These are phyloP conservation scores for Tiliacea aurago DNA, from an alignment of 2,888 invertebrate species.

Conservation along the genomic window DNA sequence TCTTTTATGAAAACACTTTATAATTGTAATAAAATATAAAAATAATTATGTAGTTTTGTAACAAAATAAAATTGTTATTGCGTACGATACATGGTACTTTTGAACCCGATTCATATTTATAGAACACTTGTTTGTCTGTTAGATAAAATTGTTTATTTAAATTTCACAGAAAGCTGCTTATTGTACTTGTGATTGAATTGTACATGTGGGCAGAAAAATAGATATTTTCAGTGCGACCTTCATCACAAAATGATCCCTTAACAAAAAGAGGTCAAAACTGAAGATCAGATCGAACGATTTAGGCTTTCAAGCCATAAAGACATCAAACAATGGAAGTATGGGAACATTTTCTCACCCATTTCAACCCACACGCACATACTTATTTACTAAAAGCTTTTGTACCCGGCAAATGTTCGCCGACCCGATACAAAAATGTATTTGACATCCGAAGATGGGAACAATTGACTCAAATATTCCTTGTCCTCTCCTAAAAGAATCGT, in stretches of 20 bases:
- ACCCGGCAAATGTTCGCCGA: slow-evolving; percentile 64
- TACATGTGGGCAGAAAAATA: slow-evolving; percentile 4
- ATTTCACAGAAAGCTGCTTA: not conserved
- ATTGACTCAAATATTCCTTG: slow-evolving; percentile 66
- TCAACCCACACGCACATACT: slow-evolving; percentile 45
- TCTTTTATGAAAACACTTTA: not conserved
- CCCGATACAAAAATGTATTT: slow-evolving; percentile 68
- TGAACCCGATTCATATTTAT: not conserved
- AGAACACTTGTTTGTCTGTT: not conserved
- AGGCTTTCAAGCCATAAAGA: slow-evolving; percentile 49
- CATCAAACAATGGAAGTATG: slow-evolving; percentile 52
- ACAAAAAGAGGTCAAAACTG: slow-evolving; percentile 36
- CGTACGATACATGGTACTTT: not conserved
- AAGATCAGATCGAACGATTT: slow-evolving; percentile 51
- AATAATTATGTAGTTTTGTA: not conserved
- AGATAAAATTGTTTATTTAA: not conserved
- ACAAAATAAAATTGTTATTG: not conserved
- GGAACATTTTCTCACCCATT: slow-evolving; percentile 33
- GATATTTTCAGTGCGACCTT: slow-evolving; percentile 21
- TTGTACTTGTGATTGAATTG: not conserved
- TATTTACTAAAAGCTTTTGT: slow-evolving; percentile 71
- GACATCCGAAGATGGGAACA: slow-evolving; percentile 66
- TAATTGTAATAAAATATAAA: not conserved
- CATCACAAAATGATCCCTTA: slow-evolving; percentile 23
- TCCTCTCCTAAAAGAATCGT: slow-evolving; percentile 33